Evolutionary conservation across 2,113 vertebrate species (phyloP).

Genomic region (Zosterops hypoxanthus): DNA sequence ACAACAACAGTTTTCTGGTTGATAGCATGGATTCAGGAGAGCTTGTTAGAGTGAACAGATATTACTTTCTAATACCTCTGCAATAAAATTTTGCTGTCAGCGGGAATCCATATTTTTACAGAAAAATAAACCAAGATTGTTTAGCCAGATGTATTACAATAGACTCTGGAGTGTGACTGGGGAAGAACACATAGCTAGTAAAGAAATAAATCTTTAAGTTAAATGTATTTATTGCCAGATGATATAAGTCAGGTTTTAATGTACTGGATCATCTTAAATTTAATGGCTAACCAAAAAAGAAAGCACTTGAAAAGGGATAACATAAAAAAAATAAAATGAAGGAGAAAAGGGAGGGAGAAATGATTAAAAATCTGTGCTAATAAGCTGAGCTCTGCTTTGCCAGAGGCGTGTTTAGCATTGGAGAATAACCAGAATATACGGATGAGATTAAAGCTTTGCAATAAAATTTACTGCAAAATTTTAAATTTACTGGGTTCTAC

Average conservation of each 20-base stretch:
- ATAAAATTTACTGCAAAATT: background rate
- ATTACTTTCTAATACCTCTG: background rate
- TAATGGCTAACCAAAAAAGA: background rate
- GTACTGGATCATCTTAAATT: background rate
- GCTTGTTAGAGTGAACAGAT: constrained; percentile 5
- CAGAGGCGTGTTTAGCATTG: background rate
- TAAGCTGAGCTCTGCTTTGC: constrained; percentile 22
- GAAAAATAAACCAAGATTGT: constrained; percentile 29
- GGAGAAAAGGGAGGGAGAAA: background rate
- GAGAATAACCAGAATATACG: background rate
- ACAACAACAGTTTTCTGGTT: background rate
- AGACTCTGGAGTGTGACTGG: background rate
- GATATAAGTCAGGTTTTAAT: background rate
- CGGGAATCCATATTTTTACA: constrained; percentile 29
- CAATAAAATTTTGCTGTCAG: constrained; percentile 27
- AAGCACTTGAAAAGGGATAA: background rate
- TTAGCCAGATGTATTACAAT: constrained; percentile 15
- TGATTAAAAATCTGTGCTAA: background rate
- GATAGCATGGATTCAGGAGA: background rate
- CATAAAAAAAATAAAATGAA: background rate
- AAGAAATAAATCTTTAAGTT: constrained; percentile 19
- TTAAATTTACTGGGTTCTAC: background rate
- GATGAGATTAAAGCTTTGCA: background rate
- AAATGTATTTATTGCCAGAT: background rate
- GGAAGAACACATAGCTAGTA: background rate